A percentile compares a stretch with the other conserved stretches of the same genome.
These are phyloP conservation scores for Melinaea menophilus DNA, from an alignment of 2,888 invertebrate genomes.

Conservation along the genomic window DNA sequence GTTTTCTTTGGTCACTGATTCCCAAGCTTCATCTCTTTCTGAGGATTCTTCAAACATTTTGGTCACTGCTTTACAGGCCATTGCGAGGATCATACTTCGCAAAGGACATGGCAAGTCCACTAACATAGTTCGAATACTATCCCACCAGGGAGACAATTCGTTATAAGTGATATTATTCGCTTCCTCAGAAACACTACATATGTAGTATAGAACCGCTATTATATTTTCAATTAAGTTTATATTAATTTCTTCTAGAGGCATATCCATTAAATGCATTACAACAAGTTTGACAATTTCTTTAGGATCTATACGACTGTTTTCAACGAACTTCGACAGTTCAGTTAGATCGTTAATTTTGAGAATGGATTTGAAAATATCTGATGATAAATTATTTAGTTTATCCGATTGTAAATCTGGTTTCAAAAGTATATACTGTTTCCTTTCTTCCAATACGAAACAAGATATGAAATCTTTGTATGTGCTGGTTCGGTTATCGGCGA, in stretches of 20 bases:
- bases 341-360: slow-evolving; percentile 58
- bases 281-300: slow-evolving; percentile 83
- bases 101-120: slow-evolving; percentile 86
- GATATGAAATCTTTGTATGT: slow-evolving; percentile 76
- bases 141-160: slow-evolving; percentile 90
- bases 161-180: slow-evolving; percentile 81
- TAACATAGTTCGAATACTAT: slow-evolving; percentile 83
- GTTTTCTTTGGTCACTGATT: slow-evolving; percentile 89
- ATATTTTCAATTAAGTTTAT: slow-evolving; percentile 82
- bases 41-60: slow-evolving; percentile 66
- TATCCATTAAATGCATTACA: slow-evolving; percentile 84
- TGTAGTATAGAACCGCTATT: slow-evolving; percentile 79
- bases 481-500: slow-evolving; percentile 70
- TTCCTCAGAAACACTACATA: slow-evolving; percentile 81
- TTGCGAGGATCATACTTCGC: slow-evolving; percentile 88
- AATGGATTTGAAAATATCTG: slow-evolving; percentile 65
- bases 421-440: slow-evolving; percentile 45
- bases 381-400: slow-evolving; percentile 53
- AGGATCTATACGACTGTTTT: slow-evolving; percentile 61
- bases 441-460: slow-evolving; percentile 71
- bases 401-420: slow-evolving; percentile 52
- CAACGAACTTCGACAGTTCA: slow-evolving; percentile 47
- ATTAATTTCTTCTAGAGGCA: slow-evolving; percentile 72
- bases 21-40: slow-evolving; percentile 82
- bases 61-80: slow-evolving; percentile 88